Evolutionary conservation across 2,113 vertebrate genomes (phyloP).

Genomic region (Nicator chloris): DNA sequence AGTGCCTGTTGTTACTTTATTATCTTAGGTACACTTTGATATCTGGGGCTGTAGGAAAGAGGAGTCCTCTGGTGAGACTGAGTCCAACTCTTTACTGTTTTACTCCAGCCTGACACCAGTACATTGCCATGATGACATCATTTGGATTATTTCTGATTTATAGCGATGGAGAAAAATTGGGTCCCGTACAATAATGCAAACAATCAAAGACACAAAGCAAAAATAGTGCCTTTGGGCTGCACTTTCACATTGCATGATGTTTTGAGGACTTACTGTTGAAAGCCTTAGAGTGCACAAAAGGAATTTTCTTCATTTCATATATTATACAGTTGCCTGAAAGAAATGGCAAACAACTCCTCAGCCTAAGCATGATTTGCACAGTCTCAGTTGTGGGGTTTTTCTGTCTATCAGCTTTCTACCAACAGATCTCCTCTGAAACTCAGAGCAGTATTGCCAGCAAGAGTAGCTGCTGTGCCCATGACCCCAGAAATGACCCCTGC

Average conservation of each 20-base stretch:
- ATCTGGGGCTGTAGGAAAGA: background rate
- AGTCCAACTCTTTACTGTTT: background rate
- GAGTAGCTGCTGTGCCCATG: background rate
- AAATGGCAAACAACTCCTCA: slow-evolving; percentile 25
- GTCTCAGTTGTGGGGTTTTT: background rate
- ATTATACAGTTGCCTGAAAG: slow-evolving; percentile 39
- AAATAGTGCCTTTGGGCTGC: background rate
- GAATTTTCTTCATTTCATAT: slow-evolving; percentile 39
- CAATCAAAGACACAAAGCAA: slow-evolving; percentile 41
- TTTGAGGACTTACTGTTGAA: slow-evolving; percentile 29
- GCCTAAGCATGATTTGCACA: background rate
- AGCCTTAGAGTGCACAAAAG: slow-evolving; percentile 16
- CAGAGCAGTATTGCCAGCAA: background rate
- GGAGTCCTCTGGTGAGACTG: background rate
- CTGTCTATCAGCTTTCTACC: background rate
- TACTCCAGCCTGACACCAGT: slow-evolving; percentile 16
- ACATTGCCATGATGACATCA: slow-evolving; percentile 38
- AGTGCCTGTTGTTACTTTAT: background rate
- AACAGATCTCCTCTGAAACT: background rate
- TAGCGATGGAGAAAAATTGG: slow-evolving; percentile 54
- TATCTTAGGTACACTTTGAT: background rate
- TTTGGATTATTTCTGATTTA: slow-evolving; percentile 63
- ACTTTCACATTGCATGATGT: background rate
- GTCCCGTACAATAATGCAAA: slow-evolving; percentile 45
- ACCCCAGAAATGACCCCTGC: background rate